Evolutionary conservation across 2,113 vertebrate genomes (phyloP).

Genomic region (Gracilinanus agilis): DNA sequence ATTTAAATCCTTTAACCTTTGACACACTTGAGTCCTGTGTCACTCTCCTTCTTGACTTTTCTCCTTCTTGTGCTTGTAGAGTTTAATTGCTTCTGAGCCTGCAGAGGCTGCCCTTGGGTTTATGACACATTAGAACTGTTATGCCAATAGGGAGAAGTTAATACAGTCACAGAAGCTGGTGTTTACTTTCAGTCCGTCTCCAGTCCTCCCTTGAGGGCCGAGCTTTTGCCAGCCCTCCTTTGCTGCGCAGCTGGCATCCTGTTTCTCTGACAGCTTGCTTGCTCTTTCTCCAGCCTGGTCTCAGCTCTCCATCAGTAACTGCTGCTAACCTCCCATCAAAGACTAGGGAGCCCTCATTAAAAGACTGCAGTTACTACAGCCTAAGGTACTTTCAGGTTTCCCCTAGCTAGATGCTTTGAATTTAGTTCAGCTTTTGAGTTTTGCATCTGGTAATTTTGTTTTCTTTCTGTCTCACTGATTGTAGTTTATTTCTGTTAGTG

Average conservation of each 20-base stretch:
- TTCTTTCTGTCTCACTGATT: neutral
- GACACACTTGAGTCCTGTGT: neutral
- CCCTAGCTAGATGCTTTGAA: neutral
- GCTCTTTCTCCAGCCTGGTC: neutral
- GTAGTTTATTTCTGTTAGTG: neutral
- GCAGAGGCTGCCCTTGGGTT: neutral
- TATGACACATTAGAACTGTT: neutral
- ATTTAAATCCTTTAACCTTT: neutral
- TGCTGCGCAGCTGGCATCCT: neutral
- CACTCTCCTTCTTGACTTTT: neutral
- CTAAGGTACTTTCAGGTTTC: neutral
- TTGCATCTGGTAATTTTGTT: neutral
- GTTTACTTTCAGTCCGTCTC: neutral
- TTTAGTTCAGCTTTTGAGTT: neutral
- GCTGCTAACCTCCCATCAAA: neutral
- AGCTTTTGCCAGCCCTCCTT: neutral
- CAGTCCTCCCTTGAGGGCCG: neutral
- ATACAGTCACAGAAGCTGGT: conserved; percentile 1
- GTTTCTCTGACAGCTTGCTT: neutral
- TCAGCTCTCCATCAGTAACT: neutral
- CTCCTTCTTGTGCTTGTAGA: neutral
- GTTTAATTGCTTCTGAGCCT: neutral
- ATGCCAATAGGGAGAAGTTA: neutral
- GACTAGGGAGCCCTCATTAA: neutral
- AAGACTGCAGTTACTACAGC: neutral